Conservation (phyloP, 1,140 invertebrate genomes). For the Globodera ellingtonae region DNA sequence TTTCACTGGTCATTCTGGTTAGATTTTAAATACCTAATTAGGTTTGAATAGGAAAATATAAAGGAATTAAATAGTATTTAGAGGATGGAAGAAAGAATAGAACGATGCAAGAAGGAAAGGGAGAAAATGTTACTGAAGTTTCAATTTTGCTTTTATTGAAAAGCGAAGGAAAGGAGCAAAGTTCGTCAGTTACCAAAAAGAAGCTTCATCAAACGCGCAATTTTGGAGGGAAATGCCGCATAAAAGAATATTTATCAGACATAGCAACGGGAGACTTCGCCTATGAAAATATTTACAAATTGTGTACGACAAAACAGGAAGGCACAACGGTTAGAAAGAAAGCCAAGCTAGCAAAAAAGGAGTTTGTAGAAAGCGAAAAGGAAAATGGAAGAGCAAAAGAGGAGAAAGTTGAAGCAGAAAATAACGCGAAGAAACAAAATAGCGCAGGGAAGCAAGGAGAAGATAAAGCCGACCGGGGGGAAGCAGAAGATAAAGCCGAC, state of each 20-base stretch:
- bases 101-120: conserved; percentile 4
- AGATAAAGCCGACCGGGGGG: conserved; percentile 11
- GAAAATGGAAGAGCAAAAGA: no score
- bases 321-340: no score
- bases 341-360: no score
- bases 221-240: no score
- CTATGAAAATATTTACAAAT: no score
- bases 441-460: not conserved
- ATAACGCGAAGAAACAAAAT: not conserved
- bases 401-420: not conserved
- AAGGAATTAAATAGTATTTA: conserved; percentile 2
- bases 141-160: not conserved
- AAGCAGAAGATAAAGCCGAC: not conserved
- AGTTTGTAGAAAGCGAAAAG: no score
- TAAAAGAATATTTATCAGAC: no score
- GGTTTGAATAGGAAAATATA: not conserved
- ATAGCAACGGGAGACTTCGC: no score
- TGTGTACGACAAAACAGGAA: no score
- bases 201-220: no score
- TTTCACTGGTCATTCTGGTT: no score
- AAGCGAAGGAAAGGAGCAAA: not conserved
- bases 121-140: not conserved
- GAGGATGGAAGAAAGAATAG: not conserved
- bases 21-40: no score
- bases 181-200: not conserved